These are phyloP conservation scores for Clitarchus hookeri DNA, from an alignment of 2,888 invertebrate genomes.

Conservation along the genomic window DNA sequence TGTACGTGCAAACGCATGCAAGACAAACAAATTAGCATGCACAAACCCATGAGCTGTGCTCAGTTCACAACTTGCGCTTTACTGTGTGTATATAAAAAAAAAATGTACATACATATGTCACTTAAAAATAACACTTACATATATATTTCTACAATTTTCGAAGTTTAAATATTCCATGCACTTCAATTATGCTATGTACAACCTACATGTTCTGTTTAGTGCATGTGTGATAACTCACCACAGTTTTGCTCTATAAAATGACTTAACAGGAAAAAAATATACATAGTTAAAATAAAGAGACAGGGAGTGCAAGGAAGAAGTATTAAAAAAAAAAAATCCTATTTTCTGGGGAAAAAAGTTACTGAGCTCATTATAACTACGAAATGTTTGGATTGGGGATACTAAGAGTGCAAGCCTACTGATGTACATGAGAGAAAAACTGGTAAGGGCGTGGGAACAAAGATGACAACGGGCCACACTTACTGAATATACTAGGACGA, in stretches of 20 bases:
- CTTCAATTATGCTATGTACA: background rate
- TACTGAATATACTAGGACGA: constrained; percentile 41
- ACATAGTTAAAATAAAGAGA: background rate
- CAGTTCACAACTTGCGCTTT: background rate
- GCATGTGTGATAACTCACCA: background rate
- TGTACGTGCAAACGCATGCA: background rate
- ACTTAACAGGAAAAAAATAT: background rate
- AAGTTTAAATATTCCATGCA: background rate
- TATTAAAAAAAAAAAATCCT: background rate
- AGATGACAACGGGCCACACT: constrained; percentile 29
- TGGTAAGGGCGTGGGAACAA: background rate
- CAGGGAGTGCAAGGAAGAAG: background rate
- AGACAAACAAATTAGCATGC: background rate
- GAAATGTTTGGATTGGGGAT: background rate
- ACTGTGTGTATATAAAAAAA: background rate
- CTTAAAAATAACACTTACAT: background rate
- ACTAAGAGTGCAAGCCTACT: background rate
- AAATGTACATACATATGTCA: background rate
- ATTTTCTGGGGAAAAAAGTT: background rate
- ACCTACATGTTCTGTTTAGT: background rate
- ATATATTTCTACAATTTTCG: background rate
- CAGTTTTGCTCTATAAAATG: background rate
- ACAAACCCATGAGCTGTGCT: background rate
- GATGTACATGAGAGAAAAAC: background rate
- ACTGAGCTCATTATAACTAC: background rate